Evolutionary conservation across 2,797 vertebrate species (phyloP).

Genomic region (Uromys caudimaculatus): DNA sequence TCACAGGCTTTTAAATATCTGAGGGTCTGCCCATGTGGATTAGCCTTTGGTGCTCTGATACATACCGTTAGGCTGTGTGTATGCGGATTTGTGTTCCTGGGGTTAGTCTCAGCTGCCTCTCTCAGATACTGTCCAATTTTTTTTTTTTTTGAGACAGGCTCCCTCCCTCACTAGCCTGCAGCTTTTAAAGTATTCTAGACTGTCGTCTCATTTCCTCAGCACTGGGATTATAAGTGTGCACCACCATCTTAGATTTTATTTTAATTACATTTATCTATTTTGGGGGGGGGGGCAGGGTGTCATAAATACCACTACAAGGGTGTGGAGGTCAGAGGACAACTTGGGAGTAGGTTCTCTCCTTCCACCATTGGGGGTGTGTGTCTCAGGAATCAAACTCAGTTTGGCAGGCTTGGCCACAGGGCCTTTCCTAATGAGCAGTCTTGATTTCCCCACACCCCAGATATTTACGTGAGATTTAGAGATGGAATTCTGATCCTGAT

Average conservation of each 20-base stretch:
- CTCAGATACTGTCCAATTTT: too few species aligned
- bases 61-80: not conserved
- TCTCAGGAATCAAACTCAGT: not conserved
- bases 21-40: accelerated
- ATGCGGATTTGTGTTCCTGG: not conserved
- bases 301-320: not conserved
- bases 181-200: not conserved
- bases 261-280: not conserved
- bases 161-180: not conserved
- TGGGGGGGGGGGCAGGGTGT: too few species aligned
- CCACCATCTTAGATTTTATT: not conserved
- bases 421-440: not conserved
- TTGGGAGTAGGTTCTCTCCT: not conserved
- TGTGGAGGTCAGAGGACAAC: not conserved
- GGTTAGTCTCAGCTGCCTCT: not conserved
- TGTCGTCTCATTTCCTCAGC: not conserved
- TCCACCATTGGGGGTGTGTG: not conserved
- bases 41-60: not conserved
- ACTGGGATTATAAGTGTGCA: not conserved
- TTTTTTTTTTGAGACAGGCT: not conserved
- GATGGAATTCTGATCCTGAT: not conserved
- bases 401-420: not conserved
- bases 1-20: not conserved
- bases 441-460: not conserved
- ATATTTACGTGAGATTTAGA: not conserved